Percentiles rank a stretch among this genome's conserved stretches.
phyloP scores from a whole-genome alignment of 2,888 invertebrate species.

The Leucophora obtusa region DNA sequence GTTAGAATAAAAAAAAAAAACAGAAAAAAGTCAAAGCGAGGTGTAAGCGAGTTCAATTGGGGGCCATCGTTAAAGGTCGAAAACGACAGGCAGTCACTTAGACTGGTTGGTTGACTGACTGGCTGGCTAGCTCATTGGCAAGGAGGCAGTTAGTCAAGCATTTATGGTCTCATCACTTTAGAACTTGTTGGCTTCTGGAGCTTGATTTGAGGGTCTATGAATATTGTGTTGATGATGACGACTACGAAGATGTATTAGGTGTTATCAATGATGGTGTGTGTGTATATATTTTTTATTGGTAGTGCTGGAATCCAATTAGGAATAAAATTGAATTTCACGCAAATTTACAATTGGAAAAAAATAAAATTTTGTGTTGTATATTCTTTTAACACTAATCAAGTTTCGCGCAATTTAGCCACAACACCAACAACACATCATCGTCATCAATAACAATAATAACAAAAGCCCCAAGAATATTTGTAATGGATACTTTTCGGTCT shows the following conservation, averaged over 20 bases:
- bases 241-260: neutral
- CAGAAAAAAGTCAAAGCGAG: constrained; percentile 51
- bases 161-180: constrained; percentile 45
- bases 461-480: constrained; percentile 31
- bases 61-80: constrained; percentile 49
- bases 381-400: constrained; percentile 54
- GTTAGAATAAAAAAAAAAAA: neutral
- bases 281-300: constrained; percentile 23
- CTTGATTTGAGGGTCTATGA: constrained; percentile 2
- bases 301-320: constrained; percentile 58
- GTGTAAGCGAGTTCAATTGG: constrained; percentile 57
- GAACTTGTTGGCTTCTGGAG: constrained; percentile 48
- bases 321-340: constrained; percentile 59
- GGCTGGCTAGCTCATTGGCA: neutral
- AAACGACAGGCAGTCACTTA: constrained; percentile 29
- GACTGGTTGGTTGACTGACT: neutral
- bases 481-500: constrained; percentile 35
- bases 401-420: constrained; percentile 58
- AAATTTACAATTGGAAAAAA: constrained; percentile 58
- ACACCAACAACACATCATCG: constrained; percentile 26
- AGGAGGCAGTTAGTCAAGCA: constrained; percentile 19
- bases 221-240: neutral
- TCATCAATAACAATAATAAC: neutral
- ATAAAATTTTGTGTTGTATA: constrained; percentile 31
- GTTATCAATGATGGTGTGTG: constrained; percentile 13